These are phyloP conservation scores for Butorides virescens DNA, from an alignment of 2,113 vertebrate genomes.

Conservation along the genomic window DNA sequence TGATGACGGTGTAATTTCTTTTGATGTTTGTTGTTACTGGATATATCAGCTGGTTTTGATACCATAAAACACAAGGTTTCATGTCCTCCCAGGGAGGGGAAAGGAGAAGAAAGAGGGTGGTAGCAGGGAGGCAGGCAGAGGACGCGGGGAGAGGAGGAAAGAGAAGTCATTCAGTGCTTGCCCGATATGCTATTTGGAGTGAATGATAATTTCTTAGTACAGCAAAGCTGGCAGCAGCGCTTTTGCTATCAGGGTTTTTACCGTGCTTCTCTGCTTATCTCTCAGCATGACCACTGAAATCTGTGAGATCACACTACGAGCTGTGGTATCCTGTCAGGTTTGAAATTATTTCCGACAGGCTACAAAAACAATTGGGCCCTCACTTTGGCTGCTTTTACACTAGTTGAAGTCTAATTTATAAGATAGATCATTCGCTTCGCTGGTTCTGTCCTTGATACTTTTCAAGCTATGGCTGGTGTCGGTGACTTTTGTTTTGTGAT, in stretches of 20 bases:
- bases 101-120: not conserved
- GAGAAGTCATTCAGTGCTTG: not conserved
- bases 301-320: conserved; percentile 38
- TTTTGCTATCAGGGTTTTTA: conserved; percentile 37
- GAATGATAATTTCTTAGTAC: conserved; percentile 41
- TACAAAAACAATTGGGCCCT: conserved; percentile 69
- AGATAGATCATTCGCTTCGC: conserved; percentile 68
- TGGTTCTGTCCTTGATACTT: conserved; percentile 48
- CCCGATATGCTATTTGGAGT: not conserved
- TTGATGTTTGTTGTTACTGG: conserved; percentile 59
- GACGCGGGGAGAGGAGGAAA: not conserved
- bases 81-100: not conserved
- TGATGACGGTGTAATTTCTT: conserved; percentile 64
- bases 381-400: conserved; percentile 58
- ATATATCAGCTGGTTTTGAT: conserved; percentile 59
- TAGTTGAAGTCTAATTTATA: conserved; percentile 76
- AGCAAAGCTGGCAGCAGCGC: conserved; percentile 29
- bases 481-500: conserved; percentile 23
- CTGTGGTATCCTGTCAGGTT: conserved; percentile 48
- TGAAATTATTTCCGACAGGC: conserved; percentile 71
- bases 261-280: conserved; percentile 9
- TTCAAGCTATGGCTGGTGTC: conserved; percentile 41
- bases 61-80: conserved; percentile 19
- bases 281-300: conserved; percentile 59
- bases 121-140: not conserved